Percentiles rank a stretch among this genome's conserved stretches.
Conservation (phyloP, 2,888 invertebrate species). For the Cantharis lateralis region DNA sequence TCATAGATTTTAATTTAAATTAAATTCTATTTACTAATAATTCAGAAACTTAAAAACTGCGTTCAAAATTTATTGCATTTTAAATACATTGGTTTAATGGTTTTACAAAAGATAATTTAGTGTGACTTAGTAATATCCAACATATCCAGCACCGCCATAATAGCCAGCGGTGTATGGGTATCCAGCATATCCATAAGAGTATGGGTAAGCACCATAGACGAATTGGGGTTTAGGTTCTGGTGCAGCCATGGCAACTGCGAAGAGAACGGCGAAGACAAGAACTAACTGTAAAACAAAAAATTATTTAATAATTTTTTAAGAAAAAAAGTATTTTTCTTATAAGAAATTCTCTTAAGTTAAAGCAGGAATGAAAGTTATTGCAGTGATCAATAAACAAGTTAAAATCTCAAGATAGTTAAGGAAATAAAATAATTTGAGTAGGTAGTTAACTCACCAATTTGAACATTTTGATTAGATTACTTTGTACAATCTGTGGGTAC, state of each 20-base stretch:
- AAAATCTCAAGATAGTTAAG: neutral
- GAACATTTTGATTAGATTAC: slow-evolving; percentile 8
- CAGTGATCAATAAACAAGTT: neutral
- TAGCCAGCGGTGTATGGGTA: slow-evolving; percentile 12
- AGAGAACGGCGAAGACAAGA: slow-evolving; percentile 23
- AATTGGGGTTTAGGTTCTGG: slow-evolving; percentile 23
- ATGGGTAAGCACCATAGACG: slow-evolving; percentile 7
- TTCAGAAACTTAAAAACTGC: too few species aligned
- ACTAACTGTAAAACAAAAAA: slow-evolving; percentile 17
- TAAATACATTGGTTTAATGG: neutral
- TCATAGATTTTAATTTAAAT: too few species aligned
- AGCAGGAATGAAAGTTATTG: too few species aligned
- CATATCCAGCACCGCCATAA: slow-evolving; percentile 1
- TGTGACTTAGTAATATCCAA: neutral
- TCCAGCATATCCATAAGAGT: slow-evolving; percentile 13
- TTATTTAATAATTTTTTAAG: neutral
- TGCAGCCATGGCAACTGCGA: slow-evolving; percentile 25
- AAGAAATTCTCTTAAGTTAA: too few species aligned
- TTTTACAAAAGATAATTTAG: neutral
- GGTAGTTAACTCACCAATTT: slow-evolving; percentile 11
- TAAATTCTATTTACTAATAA: too few species aligned
- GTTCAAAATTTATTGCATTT: neutral
- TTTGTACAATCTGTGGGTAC: slow-evolving; percentile 5
- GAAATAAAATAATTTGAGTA: neutral
- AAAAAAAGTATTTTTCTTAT: too few species aligned